Base-by-base conservation (phyloP, 2,113 vertebrate species). In the Manacus vitellinus region DNA sequence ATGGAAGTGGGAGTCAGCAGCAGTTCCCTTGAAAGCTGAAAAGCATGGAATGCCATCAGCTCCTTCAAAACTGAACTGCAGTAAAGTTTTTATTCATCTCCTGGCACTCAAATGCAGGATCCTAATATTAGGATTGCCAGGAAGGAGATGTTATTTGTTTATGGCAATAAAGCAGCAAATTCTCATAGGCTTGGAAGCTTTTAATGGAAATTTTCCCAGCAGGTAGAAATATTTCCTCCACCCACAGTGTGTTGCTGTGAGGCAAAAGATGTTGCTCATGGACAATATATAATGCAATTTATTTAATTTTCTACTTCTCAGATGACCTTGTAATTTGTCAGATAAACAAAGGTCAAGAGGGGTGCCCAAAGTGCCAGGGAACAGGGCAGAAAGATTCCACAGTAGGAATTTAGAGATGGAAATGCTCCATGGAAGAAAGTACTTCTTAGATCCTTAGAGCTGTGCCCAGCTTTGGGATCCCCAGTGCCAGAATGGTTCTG, bases 101-200 rank as follows among this genome's bases (percentile, higher is more conserved):
- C 72, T 80, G 84, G 65, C 35, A 77, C 24, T 86, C 74, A 66
- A 79, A 62, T 30, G 43, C 31, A 27, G 74, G 93, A 28, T 51
- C 89, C 43, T 89, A 51, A 33, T 74, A 81, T 44, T 1, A 1
- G 21, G 55, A 14, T n/a, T 84, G 65, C 76, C 61, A 22, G 55
- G 56, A 47, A 75, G 35, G 16, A 44, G 35, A 63, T 84, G 23
- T 41, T 58, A 88, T 65, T 86, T 90, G 67, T 80, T 88, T 85
- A 77, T 63, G 75, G 63, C 72, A 90, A 86, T 88, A 94, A 80
- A 88, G 22, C 24, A 88, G 49, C 41, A 91, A 93, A 91, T 88
- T 51, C 49, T 73, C 39, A 39, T 27, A 25, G n/a, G 68, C 44
- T 51, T 86, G 75, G 63, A 70, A 80, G 62, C 16, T 74, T 75